Percentiles rank a stretch among this genome's conserved stretches.
Conservation (phyloP, 2,797 vertebrate genomes). For the Pogoniulus pusillus region DNA sequence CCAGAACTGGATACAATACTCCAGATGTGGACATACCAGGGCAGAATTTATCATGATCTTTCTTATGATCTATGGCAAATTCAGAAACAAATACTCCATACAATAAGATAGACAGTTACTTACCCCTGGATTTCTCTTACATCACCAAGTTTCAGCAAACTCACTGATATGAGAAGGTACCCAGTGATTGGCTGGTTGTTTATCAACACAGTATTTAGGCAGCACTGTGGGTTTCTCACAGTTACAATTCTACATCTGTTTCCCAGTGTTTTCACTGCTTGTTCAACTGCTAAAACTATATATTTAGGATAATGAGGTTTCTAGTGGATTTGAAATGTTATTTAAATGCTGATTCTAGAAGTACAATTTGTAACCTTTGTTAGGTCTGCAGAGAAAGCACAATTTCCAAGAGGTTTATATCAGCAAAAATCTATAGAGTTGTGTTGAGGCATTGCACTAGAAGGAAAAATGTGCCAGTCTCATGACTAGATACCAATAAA, state of each 20-base stretch:
- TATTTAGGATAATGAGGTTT: conserved; percentile 37
- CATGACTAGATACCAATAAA: not conserved
- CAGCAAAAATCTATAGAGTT: not conserved
- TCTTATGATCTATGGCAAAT: too few species aligned
- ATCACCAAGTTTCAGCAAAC: conserved; percentile 48
- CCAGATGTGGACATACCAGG: too few species aligned
- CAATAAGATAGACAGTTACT: not conserved
- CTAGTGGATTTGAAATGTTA: conserved; percentile 40
- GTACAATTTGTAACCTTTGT: conserved; percentile 10
- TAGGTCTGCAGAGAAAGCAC: conserved; percentile 4
- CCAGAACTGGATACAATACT: too few species aligned
- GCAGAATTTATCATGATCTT: too few species aligned
- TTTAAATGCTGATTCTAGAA: conserved; percentile 63
- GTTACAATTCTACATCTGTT: conserved; percentile 38
- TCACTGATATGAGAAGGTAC: conserved; percentile 14
- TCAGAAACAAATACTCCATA: too few species aligned
- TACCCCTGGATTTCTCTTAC: conserved; percentile 20
- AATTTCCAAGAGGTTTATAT: conserved; percentile 19
- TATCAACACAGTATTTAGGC: conserved; percentile 27
- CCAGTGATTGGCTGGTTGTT: conserved; percentile 2
- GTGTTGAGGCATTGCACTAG: not conserved
- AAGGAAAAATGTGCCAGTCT: not conserved
- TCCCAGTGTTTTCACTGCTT: conserved; percentile 17
- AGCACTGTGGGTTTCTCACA: not conserved
- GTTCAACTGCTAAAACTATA: conserved; percentile 14